phyloP scores from a whole-genome alignment of 2,113 vertebrate genomes.

The Notiomystis cincta region DNA sequence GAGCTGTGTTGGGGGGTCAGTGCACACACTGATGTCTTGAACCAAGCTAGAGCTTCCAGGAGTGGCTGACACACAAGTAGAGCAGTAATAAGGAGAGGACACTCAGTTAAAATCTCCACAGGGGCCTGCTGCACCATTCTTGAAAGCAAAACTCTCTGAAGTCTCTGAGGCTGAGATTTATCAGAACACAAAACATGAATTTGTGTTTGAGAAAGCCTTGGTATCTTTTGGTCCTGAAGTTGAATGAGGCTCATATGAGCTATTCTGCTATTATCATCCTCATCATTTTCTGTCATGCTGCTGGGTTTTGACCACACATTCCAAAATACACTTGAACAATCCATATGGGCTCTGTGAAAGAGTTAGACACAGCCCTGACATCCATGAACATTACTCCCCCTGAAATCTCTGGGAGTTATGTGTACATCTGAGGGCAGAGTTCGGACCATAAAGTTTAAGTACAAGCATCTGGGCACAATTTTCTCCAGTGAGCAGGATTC shows the following conservation, averaged over 20 bases:
- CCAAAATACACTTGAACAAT: background rate
- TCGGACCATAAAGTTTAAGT: conserved; percentile 56
- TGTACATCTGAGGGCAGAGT: conserved; percentile 41
- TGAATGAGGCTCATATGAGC: background rate
- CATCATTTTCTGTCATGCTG: background rate
- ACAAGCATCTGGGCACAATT: conserved; percentile 68
- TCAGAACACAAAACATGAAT: background rate
- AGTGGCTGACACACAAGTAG: background rate
- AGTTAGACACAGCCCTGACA: background rate
- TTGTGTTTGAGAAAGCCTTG: background rate
- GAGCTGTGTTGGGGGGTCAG: background rate
- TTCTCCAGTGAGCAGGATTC: conserved; percentile 51
- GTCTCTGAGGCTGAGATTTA: background rate
- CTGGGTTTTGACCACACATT: background rate
- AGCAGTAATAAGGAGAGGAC: background rate
- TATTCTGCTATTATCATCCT: background rate
- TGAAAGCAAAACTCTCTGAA: background rate
- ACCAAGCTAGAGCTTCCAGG: background rate
- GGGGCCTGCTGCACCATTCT: background rate
- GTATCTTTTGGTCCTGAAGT: background rate
- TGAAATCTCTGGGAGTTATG: conserved; percentile 31
- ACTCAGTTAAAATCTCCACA: background rate
- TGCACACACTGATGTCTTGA: background rate
- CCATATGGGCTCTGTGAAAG: background rate
- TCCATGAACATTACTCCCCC: background rate